These are phyloP conservation scores for Drosophila emarginata DNA, from an alignment of 2,888 invertebrate genomes.

Conservation along the genomic window DNA sequence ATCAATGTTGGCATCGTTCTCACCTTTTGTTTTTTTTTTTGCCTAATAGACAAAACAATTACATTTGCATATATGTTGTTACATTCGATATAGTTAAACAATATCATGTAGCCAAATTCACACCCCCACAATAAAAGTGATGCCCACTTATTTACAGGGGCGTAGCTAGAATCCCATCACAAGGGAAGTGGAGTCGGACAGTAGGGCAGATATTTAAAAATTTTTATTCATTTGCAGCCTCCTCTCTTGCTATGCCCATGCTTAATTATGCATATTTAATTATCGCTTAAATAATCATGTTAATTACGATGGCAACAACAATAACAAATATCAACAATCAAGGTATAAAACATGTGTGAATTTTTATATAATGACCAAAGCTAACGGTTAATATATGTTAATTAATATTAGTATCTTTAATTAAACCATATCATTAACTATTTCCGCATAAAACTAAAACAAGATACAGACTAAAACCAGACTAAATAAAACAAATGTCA, in stretches of 20 bases:
- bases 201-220: too few relatives aligned
- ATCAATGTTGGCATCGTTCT: not conserved
- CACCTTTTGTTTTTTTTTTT: conserved; percentile 1
- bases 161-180: not conserved
- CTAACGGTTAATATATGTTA: conserved; percentile 1
- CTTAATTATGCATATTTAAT: conserved; percentile 22
- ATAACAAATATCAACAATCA: conserved; percentile 15
- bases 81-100: not conserved
- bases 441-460: conserved; percentile 19
- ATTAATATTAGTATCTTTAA: not conserved
- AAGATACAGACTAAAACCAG: not conserved
- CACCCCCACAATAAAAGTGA: conserved; percentile 39
- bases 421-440: conserved; percentile 9
- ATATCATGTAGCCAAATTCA: conserved; percentile 15
- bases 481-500: not conserved
- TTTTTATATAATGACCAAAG: not conserved
- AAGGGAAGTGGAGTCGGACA: too few relatives aligned
- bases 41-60: conserved; percentile 23
- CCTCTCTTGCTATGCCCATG: too few relatives aligned
- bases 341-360: conserved; percentile 35
- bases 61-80: conserved; percentile 25
- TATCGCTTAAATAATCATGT: conserved; percentile 43
- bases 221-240: too few relatives aligned
- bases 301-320: conserved; percentile 44
- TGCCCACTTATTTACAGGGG: conserved; percentile 11